Conservation (phyloP, 2,113 vertebrate genomes). For the Corythaeola cristata region DNA sequence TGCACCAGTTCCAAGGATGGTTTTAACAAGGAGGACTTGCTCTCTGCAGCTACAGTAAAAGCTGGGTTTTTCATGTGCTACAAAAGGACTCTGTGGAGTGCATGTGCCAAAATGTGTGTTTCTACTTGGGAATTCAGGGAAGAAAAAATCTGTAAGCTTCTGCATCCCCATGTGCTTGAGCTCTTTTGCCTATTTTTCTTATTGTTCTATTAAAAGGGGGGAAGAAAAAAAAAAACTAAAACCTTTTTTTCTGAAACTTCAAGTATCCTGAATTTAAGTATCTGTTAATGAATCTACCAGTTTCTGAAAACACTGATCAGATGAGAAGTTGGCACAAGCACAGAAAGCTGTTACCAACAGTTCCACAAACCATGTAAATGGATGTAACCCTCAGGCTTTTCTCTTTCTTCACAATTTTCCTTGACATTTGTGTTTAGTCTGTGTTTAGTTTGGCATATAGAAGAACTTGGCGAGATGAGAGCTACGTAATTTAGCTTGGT, state of each 20-base stretch:
- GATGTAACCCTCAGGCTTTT: not conserved
- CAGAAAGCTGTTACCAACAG: slow-evolving; percentile 27
- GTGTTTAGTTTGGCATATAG: slow-evolving; percentile 30
- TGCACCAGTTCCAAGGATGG: not conserved
- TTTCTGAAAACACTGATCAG: not conserved
- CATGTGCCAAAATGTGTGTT: not conserved
- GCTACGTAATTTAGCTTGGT: not conserved
- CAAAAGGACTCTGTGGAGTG: not conserved
- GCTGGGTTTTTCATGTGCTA: not conserved
- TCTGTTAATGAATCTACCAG: not conserved
- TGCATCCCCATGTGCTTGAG: not conserved
- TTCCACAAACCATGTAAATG: too few species aligned
- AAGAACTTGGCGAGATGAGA: not conserved
- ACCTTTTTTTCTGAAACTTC: not conserved
- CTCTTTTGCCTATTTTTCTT: not conserved
- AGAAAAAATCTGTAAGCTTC: not conserved
- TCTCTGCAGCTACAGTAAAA: not conserved
- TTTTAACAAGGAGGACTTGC: not conserved
- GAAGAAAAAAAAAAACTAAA: not conserved
- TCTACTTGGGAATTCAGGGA: not conserved
- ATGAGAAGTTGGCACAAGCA: not conserved
- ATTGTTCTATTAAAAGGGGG: not conserved
- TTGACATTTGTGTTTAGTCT: slow-evolving; percentile 46
- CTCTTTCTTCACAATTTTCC: slow-evolving; percentile 18
- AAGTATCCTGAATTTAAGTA: not conserved